Base-by-base conservation (phyloP, 2,113 vertebrate species). In the Dunckerocampus dactyliophorus region DNA sequence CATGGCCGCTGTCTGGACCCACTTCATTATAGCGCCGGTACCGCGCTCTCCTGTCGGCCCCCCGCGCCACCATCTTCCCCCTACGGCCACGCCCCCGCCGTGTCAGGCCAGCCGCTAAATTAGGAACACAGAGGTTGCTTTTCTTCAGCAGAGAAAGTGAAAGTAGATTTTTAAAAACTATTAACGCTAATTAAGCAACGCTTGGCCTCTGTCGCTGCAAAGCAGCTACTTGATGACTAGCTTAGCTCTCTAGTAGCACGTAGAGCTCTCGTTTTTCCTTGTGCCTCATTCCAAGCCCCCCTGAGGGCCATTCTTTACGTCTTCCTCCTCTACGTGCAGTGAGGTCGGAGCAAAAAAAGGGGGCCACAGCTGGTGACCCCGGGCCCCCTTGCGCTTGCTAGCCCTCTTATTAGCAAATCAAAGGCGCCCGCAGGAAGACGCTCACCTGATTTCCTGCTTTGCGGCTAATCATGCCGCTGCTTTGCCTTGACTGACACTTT, bases 401-500 rank as follows among this genome's bases (percentile, higher is more conserved):
- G 77, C 84, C 91, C 90, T 96, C 94, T 98, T 95, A 98, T 99
- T 98, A 98, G 95, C 95, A 95, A 99, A 98, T 97, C 95, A 99
- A 98, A 99, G 95, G 94, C 93, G 93, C 94, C 87, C 80, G 82
- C 88, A 92, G 93, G 93, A 94, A 94, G 93, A 95, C 94, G 93
- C 93, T 96, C 93, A 97, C 94, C 94, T 98, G 94, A 94, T 97
- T 97, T 96, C 95, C 94, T 96, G 94, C 94, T 94, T 96, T 88
- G 93, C 93, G 92, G 92, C 95, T 98, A 99, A 98, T 98, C 95
- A 97, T 94, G 92, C 93, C 91, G 93, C 94, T 92, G 94, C 94
- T 95, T 95, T 94, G 93, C 92, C 93, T 93, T 97, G 96, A 97
- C 96, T 98, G 97, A 98, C 97, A 97, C 95, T 98, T 98, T 98